These are phyloP conservation scores for Melospiza georgiana DNA, from an alignment of 2,113 vertebrate genomes.

Conservation along the genomic window DNA sequence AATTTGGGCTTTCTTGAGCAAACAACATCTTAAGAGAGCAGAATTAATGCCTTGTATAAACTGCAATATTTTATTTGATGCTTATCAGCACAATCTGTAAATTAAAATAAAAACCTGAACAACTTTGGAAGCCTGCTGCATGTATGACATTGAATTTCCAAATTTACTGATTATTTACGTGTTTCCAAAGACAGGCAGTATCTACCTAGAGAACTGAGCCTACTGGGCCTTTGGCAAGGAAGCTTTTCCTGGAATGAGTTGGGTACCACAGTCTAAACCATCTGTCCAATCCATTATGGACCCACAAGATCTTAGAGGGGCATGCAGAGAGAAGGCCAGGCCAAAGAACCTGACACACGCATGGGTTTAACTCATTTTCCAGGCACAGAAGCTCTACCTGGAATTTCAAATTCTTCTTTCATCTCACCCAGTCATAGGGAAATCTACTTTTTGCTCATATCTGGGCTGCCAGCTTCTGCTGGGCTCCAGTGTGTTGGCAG, in stretches of 20 bases:
- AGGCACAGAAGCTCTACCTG: not conserved
- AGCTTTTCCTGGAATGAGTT: not conserved
- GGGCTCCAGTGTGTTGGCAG: not conserved
- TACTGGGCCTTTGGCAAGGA: not conserved
- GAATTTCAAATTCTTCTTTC: not conserved
- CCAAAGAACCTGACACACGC: not conserved
- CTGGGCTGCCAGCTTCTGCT: not conserved
- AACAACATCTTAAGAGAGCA: constrained; percentile 19
- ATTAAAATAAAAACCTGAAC: not conserved
- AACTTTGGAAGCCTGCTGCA: not conserved
- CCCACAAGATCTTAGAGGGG: not conserved
- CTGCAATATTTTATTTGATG: not conserved
- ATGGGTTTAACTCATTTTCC: not conserved
- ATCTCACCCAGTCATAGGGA: not conserved
- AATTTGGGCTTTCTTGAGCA: constrained; percentile 41
- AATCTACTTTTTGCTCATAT: not conserved
- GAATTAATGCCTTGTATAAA: not conserved
- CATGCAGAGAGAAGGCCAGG: not conserved
- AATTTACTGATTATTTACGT: not conserved
- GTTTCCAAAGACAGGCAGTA: not conserved
- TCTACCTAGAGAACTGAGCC: not conserved
- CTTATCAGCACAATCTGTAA: not conserved
- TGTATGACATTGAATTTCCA: not conserved
- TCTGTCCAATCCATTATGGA: not conserved
- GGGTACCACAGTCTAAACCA: not conserved